Evolutionary conservation across 2,113 vertebrate species (phyloP).

Genomic region (Gallinago undulata): DNA sequence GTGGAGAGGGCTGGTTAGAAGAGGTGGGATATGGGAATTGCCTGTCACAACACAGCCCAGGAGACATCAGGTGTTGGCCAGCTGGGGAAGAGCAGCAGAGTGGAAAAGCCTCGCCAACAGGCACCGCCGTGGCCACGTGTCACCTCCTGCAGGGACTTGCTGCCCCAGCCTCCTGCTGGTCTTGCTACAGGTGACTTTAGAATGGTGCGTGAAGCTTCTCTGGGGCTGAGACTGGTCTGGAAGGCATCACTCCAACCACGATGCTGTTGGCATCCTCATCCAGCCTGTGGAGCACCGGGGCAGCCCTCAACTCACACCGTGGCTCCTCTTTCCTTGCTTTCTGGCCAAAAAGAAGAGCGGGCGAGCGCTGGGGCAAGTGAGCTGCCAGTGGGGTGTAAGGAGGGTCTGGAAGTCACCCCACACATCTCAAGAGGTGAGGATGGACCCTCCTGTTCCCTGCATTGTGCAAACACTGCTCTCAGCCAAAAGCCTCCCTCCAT

Average conservation of each 20-base stretch:
- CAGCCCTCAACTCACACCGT: accelerated
- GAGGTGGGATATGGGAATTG: not conserved
- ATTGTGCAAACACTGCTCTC: not conserved
- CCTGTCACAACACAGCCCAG: not conserved
- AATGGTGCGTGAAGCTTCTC: not conserved
- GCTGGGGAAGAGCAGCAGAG: not conserved
- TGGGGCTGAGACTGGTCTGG: not conserved
- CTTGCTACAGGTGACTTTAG: not conserved
- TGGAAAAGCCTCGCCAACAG: not conserved
- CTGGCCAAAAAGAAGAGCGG: not conserved
- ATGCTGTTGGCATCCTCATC: not conserved
- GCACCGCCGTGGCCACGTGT: not conserved
- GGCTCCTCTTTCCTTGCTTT: not conserved
- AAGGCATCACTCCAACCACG: no score
- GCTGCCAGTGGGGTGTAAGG: accelerated
- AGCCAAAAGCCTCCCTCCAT: not conserved
- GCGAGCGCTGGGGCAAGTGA: accelerated
- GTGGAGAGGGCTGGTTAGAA: not conserved
- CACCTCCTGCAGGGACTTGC: not conserved
- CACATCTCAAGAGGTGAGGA: not conserved
- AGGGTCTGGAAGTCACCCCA: not conserved
- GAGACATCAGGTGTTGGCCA: not conserved
- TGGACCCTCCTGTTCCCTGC: not conserved
- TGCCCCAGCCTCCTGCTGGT: not conserved
- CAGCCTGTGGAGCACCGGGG: not conserved